Evolutionary conservation across 2,113 vertebrate genomes (phyloP).

Genomic region (Cavia aperea): DNA sequence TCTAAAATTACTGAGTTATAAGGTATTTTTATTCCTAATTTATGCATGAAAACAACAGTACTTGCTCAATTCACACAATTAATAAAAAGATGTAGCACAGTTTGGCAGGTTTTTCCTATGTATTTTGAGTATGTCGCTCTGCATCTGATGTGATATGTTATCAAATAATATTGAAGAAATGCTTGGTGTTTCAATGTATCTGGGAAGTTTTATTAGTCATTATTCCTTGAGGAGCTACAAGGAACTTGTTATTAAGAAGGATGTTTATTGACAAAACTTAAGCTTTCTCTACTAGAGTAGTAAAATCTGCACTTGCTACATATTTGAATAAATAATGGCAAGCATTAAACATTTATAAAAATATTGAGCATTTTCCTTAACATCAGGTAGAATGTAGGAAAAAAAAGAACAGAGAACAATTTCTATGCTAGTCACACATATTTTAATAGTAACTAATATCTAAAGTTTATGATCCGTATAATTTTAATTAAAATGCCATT

Average conservation of each 20-base stretch:
- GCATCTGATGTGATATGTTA: conserved; percentile 26
- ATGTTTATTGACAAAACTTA: conserved; percentile 45
- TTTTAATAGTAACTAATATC: conserved; percentile 53
- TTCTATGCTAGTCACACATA: conserved; percentile 2
- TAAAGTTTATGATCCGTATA: conserved; percentile 51
- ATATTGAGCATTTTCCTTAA: not conserved
- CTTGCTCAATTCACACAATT: not conserved
- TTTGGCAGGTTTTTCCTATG: not conserved
- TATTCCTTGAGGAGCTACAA: conserved; percentile 43
- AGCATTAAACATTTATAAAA: conserved; percentile 16
- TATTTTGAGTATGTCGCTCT: not conserved
- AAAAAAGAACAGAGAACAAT: not conserved
- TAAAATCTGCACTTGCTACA: not conserved
- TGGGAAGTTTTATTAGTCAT: conserved; percentile 55
- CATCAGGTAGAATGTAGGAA: not conserved
- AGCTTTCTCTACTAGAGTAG: not conserved
- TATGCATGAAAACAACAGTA: not conserved
- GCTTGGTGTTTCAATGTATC: not conserved
- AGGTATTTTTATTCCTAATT: not conserved
- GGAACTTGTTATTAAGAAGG: not conserved
- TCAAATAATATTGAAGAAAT: not conserved
- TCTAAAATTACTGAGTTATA: not conserved
- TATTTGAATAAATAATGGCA: not conserved
- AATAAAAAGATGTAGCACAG: not conserved
- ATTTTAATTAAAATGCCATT: conserved; percentile 62